Evolutionary conservation across 1,140 invertebrate species (phyloP).

Genomic region (Teleogryllus occipitalis): DNA sequence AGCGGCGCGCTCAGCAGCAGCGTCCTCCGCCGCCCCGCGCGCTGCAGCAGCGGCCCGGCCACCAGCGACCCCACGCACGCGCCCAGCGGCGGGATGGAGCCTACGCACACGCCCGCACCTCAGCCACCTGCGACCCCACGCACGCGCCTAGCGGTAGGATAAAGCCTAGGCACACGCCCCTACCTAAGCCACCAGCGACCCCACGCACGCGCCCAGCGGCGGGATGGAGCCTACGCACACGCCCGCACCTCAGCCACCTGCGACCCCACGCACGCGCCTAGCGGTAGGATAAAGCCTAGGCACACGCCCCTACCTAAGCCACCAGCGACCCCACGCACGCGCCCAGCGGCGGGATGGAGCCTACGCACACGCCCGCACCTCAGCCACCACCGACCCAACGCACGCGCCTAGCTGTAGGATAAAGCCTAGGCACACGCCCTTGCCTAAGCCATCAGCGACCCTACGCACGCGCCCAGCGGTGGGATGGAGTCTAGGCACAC

Average conservation of each 20-base stretch:
- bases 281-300: constrained; percentile 32
- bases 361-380: constrained; percentile 41
- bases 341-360: constrained; percentile 43
- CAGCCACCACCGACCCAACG: constrained; percentile 43
- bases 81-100: constrained; percentile 43
- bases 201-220: constrained; percentile 41
- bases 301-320: constrained; percentile 39
- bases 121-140: constrained; percentile 43
- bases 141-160: constrained; percentile 31
- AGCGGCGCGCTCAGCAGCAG: constrained; percentile 35
- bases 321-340: constrained; percentile 43
- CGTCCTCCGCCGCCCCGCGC: constrained; percentile 36
- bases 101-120: constrained; percentile 41
- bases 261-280: constrained; percentile 40
- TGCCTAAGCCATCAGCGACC: constrained; percentile 42
- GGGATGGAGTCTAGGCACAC: constrained; percentile 44
- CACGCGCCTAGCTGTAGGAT: constrained; percentile 31
- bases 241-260: constrained; percentile 42
- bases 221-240: constrained; percentile 44
- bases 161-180: constrained; percentile 36
- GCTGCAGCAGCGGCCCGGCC: constrained; percentile 41
- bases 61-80: constrained; percentile 43
- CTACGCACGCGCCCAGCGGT: constrained; percentile 41
- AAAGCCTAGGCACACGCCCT: constrained; percentile 36
- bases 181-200: constrained; percentile 42